phyloP scores from a whole-genome alignment of 1,140 invertebrate genomes.

The Monomorium pharaonis region DNA sequence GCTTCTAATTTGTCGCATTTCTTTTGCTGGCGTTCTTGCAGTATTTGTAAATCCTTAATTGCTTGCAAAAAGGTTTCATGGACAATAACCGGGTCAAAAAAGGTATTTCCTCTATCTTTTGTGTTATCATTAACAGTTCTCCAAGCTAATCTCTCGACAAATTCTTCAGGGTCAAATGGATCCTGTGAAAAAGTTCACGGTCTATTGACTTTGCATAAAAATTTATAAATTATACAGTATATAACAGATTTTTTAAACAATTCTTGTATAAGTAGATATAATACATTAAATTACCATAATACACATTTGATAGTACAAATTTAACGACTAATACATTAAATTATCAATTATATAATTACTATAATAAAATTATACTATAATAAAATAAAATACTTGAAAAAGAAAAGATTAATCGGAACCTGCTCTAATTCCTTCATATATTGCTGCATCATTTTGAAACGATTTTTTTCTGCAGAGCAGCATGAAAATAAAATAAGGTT shows the following conservation, averaged over 20 bases:
- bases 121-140: constrained; percentile 93
- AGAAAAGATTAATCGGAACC: constrained; percentile 80
- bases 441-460: constrained; percentile 92
- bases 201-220: background rate
- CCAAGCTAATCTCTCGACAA: constrained; percentile 98
- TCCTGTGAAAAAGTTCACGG: constrained; percentile 87
- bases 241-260: background rate
- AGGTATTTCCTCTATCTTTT: constrained; percentile 88
- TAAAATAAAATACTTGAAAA: too few relatives aligned
- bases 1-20: constrained; percentile 95
- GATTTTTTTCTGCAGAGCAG: background rate
- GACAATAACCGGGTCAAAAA: constrained; percentile 91
- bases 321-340: constrained; percentile 55
- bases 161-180: constrained; percentile 98
- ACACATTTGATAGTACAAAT: background rate
- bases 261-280: background rate
- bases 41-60: constrained; percentile 92
- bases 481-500: constrained; percentile 6
- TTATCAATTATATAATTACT: background rate
- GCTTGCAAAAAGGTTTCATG: constrained; percentile 97
- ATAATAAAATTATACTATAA: too few relatives aligned
- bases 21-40: constrained; percentile 94
- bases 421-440: constrained; percentile 93
- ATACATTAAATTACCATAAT: background rate
- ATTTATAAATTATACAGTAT: background rate